These are phyloP conservation scores for Prostheceraeus crozeri DNA, from an alignment of 2,888 invertebrate genomes.

Conservation along the genomic window DNA sequence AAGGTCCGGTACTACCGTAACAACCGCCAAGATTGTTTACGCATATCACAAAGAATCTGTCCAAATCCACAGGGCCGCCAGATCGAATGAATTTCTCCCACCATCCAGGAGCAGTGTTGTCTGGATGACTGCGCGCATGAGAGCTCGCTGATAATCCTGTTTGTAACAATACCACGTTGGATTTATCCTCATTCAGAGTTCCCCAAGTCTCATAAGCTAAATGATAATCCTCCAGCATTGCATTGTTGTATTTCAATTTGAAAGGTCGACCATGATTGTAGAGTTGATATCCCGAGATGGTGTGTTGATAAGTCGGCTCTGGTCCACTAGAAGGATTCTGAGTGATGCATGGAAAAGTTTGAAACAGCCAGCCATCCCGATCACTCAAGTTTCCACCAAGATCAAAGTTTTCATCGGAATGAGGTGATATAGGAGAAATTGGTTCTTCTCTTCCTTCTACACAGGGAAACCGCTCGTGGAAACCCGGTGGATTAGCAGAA, in stretches of 20 bases:
- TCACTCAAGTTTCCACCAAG: too few species aligned
- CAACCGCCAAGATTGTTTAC: constrained; percentile 54
- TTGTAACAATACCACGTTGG: constrained; percentile 52
- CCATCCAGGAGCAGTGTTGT: constrained; percentile 52
- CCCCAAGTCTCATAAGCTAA: constrained; percentile 57
- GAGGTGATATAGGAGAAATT: too few species aligned
- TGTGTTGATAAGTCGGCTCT: constrained; percentile 51
- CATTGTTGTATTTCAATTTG: constrained; percentile 47
- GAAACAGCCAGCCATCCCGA: too few species aligned
- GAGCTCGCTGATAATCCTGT: constrained; percentile 55
- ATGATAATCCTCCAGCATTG: constrained; percentile 48
- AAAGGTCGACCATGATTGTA: constrained; percentile 46
- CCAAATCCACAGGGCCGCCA: constrained; percentile 53
- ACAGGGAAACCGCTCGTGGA: too few species aligned
- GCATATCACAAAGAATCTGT: constrained; percentile 55
- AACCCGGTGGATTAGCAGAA: too few species aligned
- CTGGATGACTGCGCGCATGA: constrained; percentile 54
- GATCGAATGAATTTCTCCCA: constrained; percentile 57
- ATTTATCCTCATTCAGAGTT: constrained; percentile 47
- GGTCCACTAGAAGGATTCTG: constrained; percentile 47
- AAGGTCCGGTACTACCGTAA: constrained; percentile 55
- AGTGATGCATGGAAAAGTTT: constrained; percentile 4
- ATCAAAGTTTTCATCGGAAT: too few species aligned
- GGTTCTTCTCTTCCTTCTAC: too few species aligned
- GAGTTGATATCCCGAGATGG: constrained; percentile 47